Evolutionary conservation across 2,797 vertebrate genomes (phyloP), one percentile per base, ranked within the genome.

Genomic region (Parambassis ranga): DNA sequence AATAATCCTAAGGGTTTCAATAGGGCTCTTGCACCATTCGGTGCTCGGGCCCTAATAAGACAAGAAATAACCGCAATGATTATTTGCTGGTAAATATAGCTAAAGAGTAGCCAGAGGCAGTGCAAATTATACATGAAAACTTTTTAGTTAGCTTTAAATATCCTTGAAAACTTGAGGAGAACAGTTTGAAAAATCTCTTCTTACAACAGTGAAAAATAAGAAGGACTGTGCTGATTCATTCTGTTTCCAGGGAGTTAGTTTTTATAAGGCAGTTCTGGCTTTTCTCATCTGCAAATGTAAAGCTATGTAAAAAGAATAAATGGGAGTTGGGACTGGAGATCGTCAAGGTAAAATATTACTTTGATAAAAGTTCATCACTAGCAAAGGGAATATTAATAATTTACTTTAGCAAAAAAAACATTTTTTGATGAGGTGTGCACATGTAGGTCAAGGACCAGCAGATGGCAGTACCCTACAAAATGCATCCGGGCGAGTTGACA

Each of bases 391-490:
- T n/a, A n/a, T n/a, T n/a, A n/a, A n/a, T n/a, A n/a, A n/a, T n/a
- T n/a, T n/a, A n/a, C n/a, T n/a, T n/a, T n/a, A n/a, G n/a, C n/a
- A n/a, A n/a, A n/a, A n/a, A n/a, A 36, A 7, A 15, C 4, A 32
- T 42, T 1, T 2, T 23, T 36, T 19, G 39, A 2, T 39, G 31
- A 0, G 9, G 20, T 6, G 10, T n/a, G 14, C 28, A 37, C 10
- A 11, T 56, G 4, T 7, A 22, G 4, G 8, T 1, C 20, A 1
- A 4, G 0, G 0, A 49, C 73, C 85, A 85, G 57, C 65, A 84
- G 87, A 62, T 75, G 87, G 79, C 75, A 80, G 69, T 74, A 42
- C n/a, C 58, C 51, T 7, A 66, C 75, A 78, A 46, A 65, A 38
- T n/a, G 15, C 16, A 57, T 18, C 2, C 39, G 19, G 4, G 48